These are phyloP conservation scores for Theretra japonica DNA, from an alignment of 2,888 invertebrate species.

Conservation along the genomic window DNA sequence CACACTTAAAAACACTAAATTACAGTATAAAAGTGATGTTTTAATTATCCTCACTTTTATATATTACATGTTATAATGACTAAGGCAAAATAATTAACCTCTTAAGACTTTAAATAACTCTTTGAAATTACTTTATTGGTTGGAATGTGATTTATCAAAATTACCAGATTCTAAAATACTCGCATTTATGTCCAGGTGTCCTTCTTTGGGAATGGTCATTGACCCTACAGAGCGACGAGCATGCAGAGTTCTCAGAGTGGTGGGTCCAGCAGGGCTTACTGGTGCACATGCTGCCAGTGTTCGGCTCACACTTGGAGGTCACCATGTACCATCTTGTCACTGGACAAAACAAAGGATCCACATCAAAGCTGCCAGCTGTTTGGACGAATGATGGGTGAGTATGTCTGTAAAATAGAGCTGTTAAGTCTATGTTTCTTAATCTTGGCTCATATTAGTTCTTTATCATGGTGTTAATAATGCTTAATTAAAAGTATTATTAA, in stretches of 20 bases:
- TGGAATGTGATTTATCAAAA: too few relatives aligned
- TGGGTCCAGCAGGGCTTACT: constrained; percentile 85
- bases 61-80: too few relatives aligned
- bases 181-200: constrained; percentile 68
- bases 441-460: constrained; percentile 6
- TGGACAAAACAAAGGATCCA: constrained; percentile 84
- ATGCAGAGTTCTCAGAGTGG: constrained; percentile 82
- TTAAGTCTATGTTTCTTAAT: not conserved
- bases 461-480: too few relatives aligned
- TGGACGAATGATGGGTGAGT: constrained; percentile 84
- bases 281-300: constrained; percentile 85
- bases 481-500: too few relatives aligned
- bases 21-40: too few relatives aligned
- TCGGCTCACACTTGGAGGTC: constrained; percentile 87
- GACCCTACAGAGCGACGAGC: constrained; percentile 68
- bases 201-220: constrained; percentile 91
- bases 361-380: constrained; percentile 84
- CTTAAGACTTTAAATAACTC: too few relatives aligned
- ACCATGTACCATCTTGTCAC: constrained; percentile 86
- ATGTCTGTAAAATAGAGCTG: not conserved
- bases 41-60: too few relatives aligned
- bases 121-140: too few relatives aligned
- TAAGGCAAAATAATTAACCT: too few relatives aligned
- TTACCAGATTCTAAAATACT: not conserved
- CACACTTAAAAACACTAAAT: too few relatives aligned